Conservation (phyloP, 2,113 vertebrate species). For the Progne subis region DNA sequence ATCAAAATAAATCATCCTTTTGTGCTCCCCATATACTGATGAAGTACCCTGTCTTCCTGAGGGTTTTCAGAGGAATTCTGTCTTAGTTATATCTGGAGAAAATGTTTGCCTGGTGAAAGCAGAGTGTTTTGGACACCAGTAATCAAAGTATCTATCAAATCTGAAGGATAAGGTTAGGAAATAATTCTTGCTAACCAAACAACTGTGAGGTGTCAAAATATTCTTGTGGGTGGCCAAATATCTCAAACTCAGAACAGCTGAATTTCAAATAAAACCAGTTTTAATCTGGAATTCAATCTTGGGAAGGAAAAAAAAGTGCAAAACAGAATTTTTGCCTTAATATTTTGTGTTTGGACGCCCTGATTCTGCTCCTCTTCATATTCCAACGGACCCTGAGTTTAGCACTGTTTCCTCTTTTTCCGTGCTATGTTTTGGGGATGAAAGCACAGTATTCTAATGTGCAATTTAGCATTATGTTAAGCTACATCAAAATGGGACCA, state of each 20-base stretch:
- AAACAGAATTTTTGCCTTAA: not conserved
- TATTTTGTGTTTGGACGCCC: not conserved
- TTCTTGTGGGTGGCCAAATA: not conserved
- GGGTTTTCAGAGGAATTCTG: not conserved
- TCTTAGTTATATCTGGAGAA: not conserved
- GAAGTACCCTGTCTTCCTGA: not conserved
- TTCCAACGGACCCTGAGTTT: rapidly evolving
- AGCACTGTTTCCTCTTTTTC: not conserved
- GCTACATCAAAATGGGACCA: not conserved
- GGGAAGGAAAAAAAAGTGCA: rapidly evolving
- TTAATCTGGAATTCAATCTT: not conserved
- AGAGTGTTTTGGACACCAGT: not conserved
- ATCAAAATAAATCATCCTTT: not conserved
- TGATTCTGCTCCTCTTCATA: not conserved
- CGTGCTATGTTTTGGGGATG: not conserved
- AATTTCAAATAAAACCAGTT: not conserved
- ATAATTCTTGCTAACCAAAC: not conserved
- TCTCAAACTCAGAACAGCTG: not conserved
- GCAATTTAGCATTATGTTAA: not conserved
- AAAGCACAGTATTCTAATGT: not conserved
- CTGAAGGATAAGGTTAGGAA: not conserved
- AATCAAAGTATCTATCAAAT: not conserved
- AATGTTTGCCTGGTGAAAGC: not conserved
- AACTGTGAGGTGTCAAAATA: not conserved
- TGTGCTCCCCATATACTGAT: not conserved